Evolutionary conservation across 2,113 vertebrate species (phyloP).

Genomic region (Xyrauchen texanus): DNA sequence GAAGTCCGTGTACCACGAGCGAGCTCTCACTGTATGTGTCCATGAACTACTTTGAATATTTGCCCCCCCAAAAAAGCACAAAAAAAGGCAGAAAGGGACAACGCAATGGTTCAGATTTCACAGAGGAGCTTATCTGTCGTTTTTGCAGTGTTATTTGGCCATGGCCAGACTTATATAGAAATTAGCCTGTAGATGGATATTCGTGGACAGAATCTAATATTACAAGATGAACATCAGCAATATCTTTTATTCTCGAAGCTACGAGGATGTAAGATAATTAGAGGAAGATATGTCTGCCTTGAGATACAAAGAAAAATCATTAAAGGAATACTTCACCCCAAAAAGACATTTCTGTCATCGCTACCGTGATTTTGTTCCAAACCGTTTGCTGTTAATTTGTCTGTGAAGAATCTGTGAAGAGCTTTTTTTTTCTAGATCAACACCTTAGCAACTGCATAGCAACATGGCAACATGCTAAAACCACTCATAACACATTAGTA

Average conservation of each 20-base stretch:
- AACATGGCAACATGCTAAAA: too few species aligned
- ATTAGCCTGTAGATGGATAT: conserved; percentile 10
- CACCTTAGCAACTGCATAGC: too few species aligned
- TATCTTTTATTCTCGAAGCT: conserved; percentile 4
- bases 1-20: background rate
- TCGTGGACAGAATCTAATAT: conserved; percentile 15
- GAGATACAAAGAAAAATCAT: background rate
- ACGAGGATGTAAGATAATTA: background rate
- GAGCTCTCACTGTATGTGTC: conserved; percentile 6
- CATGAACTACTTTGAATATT: background rate
- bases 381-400: too few species aligned
- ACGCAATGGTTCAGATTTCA: background rate
- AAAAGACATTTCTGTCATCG: background rate
- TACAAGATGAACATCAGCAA: conserved; percentile 24
- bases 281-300: background rate
- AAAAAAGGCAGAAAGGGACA: background rate
- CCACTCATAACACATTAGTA: too few species aligned
- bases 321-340: background rate
- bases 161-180: background rate
- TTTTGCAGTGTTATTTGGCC: background rate
- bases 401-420: background rate
- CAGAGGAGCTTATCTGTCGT: background rate
- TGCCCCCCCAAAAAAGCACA: background rate
- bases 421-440: too few species aligned
- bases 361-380: too few species aligned